Conservation (phyloP, 2,113 vertebrate genomes). For the Chaetorhynchus papuensis region DNA sequence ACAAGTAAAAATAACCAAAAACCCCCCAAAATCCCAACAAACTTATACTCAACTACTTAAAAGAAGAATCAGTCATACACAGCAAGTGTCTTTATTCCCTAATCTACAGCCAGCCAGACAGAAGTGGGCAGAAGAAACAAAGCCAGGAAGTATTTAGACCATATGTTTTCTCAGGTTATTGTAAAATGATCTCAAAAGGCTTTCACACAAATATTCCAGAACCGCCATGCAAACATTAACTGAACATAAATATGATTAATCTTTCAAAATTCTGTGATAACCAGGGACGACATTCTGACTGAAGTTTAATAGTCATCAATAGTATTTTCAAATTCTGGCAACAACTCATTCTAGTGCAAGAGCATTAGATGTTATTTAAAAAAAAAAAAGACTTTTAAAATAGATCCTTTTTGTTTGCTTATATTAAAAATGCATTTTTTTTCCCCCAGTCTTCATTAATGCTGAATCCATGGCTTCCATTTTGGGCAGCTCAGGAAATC, state of each 20-base stretch:
- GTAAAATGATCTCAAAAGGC: background rate
- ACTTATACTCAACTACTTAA: background rate
- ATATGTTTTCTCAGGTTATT: background rate
- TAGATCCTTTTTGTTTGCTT: background rate
- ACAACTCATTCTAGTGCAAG: background rate
- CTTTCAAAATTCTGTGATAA: background rate
- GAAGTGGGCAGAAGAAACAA: background rate
- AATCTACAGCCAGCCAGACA: background rate
- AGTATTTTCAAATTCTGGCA: background rate
- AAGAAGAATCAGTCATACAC: background rate
- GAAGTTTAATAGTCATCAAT: background rate
- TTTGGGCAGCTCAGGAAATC: background rate
- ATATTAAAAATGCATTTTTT: background rate
- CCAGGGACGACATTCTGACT: background rate
- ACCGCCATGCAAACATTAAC: background rate
- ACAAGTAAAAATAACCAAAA: background rate
- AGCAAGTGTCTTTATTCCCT: background rate
- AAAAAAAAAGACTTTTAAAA: background rate
- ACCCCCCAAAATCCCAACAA: rapidly evolving
- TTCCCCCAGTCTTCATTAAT: rapidly evolving
- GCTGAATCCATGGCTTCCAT: background rate
- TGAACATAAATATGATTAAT: background rate
- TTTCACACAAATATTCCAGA: background rate
- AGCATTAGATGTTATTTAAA: rapidly evolving
- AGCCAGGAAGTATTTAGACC: background rate